Evolutionary conservation across 2,888 invertebrate genomes (phyloP), one percentile per base, ranked within the genome.

Genomic region (Nudaria mundana): DNA sequence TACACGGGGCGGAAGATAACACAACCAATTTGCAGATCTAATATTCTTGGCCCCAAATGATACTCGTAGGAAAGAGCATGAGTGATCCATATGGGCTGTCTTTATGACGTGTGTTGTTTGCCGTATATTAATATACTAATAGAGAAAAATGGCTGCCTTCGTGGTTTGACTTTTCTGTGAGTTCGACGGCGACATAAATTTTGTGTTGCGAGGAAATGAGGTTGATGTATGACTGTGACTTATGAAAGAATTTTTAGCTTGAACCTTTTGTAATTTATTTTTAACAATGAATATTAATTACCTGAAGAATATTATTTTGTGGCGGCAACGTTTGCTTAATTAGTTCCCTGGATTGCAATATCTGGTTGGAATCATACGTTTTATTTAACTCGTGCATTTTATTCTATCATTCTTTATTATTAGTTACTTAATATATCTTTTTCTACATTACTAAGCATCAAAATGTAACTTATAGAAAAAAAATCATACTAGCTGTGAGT

Each of bases 11-110:
- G 64, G 60, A 56, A 75, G 77, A 81, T 77, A 80, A 81, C 77
- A 74, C 66, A 69, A 75, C 73, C 83, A 82, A 83, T 84, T 85
- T 82, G 80, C 81, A 81, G 81, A 81, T 81, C 71, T 81, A 82
- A 83, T 83, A 84, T 81, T 77, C 62, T 57, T 53, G 65, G 70
- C 64, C 70, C 66, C 64, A 73, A 76, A 76, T 75, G 72, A 70
- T 72, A 63, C 55, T 62, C 64, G 49, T 58, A 62, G 48, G 52
- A 64, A 60, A 54, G 59, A 61, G 59, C 56, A 56, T 65, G 71
- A 71, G 65, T 65, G 69, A 71, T 74, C 70, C 76, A 64, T 71
- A 64, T 67, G 76, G 71, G 66, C 56, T 52, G 39, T 49, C 61
- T 71, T 73, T 72, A 74, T 71, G 76, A 71, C 70, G 63, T 66